Evolutionary conservation across 2,888 invertebrate species (phyloP).

Genomic region (Ptilodon capucinus): DNA sequence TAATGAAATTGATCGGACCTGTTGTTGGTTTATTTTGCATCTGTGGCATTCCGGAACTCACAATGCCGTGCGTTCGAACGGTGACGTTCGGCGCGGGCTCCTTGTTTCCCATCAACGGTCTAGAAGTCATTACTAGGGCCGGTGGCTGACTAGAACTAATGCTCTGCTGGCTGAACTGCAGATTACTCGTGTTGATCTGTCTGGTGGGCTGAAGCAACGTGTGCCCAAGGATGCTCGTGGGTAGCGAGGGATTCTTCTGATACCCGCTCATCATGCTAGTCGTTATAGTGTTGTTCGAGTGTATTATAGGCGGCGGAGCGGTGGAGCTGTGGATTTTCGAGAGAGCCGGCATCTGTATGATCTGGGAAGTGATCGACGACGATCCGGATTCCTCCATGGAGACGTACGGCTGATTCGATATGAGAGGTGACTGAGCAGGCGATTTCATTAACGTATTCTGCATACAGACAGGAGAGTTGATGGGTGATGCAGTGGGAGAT

Average conservation of each 20-base stretch:
- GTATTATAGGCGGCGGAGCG: slow-evolving; percentile 58
- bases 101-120: slow-evolving; percentile 65
- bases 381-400: slow-evolving; percentile 54
- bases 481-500: slow-evolving; percentile 74
- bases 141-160: slow-evolving; percentile 79
- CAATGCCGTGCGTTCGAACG: slow-evolving; percentile 70
- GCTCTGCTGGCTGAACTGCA: slow-evolving; percentile 68
- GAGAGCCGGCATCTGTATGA: slow-evolving; percentile 77
- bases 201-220: slow-evolving; percentile 73
- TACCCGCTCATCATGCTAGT: slow-evolving; percentile 64
- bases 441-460: slow-evolving; percentile 71
- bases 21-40: slow-evolving; percentile 63
- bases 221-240: slow-evolving; percentile 76
- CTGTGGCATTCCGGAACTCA: slow-evolving; percentile 66
- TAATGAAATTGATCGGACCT: slow-evolving; percentile 71
- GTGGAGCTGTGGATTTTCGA: slow-evolving; percentile 70
- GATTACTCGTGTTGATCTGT: slow-evolving; percentile 62
- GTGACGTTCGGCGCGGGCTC: slow-evolving; percentile 73
- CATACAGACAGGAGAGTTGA: slow-evolving; percentile 65
- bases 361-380: slow-evolving; percentile 62
- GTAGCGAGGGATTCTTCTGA: slow-evolving; percentile 64
- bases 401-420: slow-evolving; percentile 56
- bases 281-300: slow-evolving; percentile 65
- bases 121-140: slow-evolving; percentile 76
- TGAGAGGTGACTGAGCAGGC: slow-evolving; percentile 67